Base-by-base conservation (phyloP, 2,797 vertebrate species). In the Coendou prehensilis region DNA sequence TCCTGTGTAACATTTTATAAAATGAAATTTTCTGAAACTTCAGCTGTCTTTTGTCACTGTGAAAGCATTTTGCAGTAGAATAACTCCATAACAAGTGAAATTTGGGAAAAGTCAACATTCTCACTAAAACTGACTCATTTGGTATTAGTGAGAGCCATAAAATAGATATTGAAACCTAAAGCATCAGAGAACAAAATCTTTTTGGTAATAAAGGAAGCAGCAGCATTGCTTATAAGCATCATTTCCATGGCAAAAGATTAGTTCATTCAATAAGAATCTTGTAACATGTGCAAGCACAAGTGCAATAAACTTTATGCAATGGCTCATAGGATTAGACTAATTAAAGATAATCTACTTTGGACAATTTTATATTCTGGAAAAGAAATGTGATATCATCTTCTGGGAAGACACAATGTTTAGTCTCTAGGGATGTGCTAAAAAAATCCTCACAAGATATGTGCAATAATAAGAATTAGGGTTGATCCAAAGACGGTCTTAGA, bases 281-380 rank as follows among this genome's bases (percentile, higher is more conserved):
- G 98, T 98, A 98, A 98, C 97, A 93, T 84, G 97, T 97, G 97
- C 96, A 98, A 97, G 98, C 97, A 90, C 83, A 96, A 96, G 98
- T 98, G 97, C 98, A 98, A 98, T 98, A 98, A 98, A 98, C 98
- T 99, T 98, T 98, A 98, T 97, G 98, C 97, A 98, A 98, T 98
- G 98, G 98, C 98, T 98, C 98, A 89, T 98, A 98, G 97, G 98
- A 98, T 99, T 99, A 98, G 98, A 98, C 98, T 98, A 98, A 99
- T 99, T 99, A 99, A 98, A 98, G 97, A 97, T 99, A 98, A 99
- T 99, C 98, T 99, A 98, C 98, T 99, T 98, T 99, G 98, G 98
- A 98, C 98, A 98, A 98, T 99, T 98, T 98, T 98, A 97, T 98
- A 97, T 98, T 98, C 98, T 98, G 96, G 94, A 97, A 98, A 98